A percentile compares a stretch with the other conserved stretches of the same genome.
These are phyloP conservation scores for Cheumatopsyche charites DNA, from an alignment of 1,140 invertebrate species.

Conservation along the genomic window DNA sequence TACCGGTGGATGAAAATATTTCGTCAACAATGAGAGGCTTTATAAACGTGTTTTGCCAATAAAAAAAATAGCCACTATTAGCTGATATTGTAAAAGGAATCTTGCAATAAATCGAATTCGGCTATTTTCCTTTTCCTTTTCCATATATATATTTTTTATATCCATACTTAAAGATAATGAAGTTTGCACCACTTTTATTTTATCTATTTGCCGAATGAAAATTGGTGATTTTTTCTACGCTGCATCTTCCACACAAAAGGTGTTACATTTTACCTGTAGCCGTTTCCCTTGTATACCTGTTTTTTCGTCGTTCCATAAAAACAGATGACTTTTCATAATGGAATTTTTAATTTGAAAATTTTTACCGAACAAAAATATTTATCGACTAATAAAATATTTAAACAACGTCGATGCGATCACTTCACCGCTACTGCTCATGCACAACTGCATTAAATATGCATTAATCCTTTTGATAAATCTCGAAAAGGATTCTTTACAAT, in stretches of 20 bases:
- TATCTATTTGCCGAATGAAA: background rate
- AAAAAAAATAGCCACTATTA: too few relatives aligned
- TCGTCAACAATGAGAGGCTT: too few relatives aligned
- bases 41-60: too few relatives aligned
- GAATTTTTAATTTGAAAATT: constrained; percentile 7
- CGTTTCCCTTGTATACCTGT: constrained; percentile 11
- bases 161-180: background rate
- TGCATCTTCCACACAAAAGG: background rate
- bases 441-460: too few relatives aligned
- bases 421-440: background rate
- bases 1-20: too few relatives aligned
- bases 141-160: constrained; percentile 9
- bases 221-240: constrained; percentile 8
- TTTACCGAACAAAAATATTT: background rate
- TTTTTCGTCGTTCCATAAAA: background rate
- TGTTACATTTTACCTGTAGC: constrained; percentile 22
- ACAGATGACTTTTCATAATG: constrained; percentile 6
- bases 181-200: constrained; percentile 10
- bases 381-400: constrained; percentile 6
- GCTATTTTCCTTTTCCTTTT: too few relatives aligned
- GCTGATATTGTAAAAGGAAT: too few relatives aligned
- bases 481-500: too few relatives aligned
- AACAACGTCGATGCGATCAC: constrained; percentile 4
- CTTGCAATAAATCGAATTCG: too few relatives aligned
- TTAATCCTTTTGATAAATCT: too few relatives aligned